Evolutionary conservation across 2,113 vertebrate genomes (phyloP).

Genomic region (Chlorocebus sabaeus): DNA sequence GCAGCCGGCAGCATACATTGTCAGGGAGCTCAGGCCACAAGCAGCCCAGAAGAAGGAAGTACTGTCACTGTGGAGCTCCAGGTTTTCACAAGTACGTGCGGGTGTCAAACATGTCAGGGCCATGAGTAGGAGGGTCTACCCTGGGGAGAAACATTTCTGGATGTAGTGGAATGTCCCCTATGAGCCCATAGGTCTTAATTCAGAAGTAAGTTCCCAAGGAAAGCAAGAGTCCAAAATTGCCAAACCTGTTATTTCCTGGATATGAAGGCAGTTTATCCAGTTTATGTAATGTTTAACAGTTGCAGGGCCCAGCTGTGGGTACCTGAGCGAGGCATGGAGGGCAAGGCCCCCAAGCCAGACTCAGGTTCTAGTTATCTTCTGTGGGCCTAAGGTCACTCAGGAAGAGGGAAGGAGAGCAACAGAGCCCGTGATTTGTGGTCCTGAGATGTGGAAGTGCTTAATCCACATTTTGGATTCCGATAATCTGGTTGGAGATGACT

Average conservation of each 20-base stretch:
- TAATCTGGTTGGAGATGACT: neutral
- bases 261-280: neutral
- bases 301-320: neutral
- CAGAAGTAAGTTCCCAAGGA: neutral
- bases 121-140: neutral
- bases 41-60: constrained; percentile 56
- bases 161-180: neutral
- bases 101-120: neutral
- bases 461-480: neutral
- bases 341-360: neutral
- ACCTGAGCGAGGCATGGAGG: neutral
- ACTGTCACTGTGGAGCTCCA: neutral
- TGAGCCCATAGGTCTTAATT: neutral
- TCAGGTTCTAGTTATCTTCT: neutral
- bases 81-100: constrained; percentile 6
- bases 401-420: neutral
- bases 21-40: neutral
- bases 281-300: neutral
- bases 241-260: neutral
- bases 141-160: neutral
- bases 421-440: neutral
- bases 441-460: neutral
- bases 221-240: neutral
- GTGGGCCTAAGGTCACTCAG: neutral
- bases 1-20: neutral